Percentiles rank a stretch among this genome's conserved stretches.
Evolutionary conservation across 2,888 invertebrate species (phyloP).

Genomic region (Coenonympha arcania): DNA sequence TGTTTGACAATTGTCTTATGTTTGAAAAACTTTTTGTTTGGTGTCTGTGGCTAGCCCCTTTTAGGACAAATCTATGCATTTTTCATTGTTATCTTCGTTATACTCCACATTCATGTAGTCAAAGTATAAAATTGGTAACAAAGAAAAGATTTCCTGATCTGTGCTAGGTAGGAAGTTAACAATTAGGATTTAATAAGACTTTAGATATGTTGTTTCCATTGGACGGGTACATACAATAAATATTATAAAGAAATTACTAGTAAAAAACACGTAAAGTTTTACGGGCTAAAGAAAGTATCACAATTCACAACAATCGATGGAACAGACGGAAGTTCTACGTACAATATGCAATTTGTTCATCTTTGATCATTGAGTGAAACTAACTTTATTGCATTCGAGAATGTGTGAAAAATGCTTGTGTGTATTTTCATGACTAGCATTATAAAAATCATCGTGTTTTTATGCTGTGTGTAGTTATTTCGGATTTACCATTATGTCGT

Average conservation of each 20-base stretch:
- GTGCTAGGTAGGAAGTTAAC: too few relatives aligned
- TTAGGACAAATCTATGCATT: background rate
- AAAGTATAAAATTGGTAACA: too few relatives aligned
- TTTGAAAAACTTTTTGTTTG: constrained; percentile 29
- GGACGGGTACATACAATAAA: background rate
- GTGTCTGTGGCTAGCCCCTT: background rate
- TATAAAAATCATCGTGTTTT: too few relatives aligned
- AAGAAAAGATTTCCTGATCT: too few relatives aligned
- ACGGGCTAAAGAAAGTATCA: background rate
- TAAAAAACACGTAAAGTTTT: background rate
- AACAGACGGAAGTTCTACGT: background rate
- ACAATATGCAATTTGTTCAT: background rate
- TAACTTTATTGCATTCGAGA: background rate
- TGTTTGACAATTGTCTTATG: constrained; percentile 38
- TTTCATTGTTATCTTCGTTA: too few relatives aligned
- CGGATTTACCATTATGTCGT: too few relatives aligned
- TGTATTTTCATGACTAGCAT: background rate
- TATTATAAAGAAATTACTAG: background rate
- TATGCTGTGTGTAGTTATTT: too few relatives aligned
- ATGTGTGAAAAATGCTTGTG: background rate
- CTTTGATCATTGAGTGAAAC: background rate
- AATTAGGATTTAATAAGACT: too few relatives aligned
- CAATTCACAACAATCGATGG: background rate
- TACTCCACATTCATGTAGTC: too few relatives aligned
- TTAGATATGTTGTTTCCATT: too few relatives aligned